phyloP scores from a whole-genome alignment of 2,888 invertebrate species.

The Drosophila phalerata region DNA sequence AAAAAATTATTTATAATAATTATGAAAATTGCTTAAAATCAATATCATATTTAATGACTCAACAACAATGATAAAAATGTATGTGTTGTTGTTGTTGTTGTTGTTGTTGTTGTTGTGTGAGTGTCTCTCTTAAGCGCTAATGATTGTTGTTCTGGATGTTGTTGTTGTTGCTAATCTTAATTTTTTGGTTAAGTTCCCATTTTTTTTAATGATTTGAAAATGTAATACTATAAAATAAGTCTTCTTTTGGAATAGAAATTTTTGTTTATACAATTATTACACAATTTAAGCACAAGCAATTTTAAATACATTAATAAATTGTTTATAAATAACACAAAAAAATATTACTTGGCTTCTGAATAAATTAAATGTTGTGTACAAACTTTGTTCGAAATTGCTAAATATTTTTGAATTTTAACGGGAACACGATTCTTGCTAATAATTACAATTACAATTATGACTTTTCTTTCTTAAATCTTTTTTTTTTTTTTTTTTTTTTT shows the following conservation, averaged over 20 bases:
- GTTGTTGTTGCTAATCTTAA: background rate
- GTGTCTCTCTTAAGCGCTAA: slow-evolving; percentile 47
- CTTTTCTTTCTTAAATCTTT: slow-evolving; percentile 6
- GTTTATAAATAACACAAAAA: background rate
- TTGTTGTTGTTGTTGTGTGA: slow-evolving; percentile 1
- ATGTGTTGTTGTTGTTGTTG: slow-evolving; percentile 2
- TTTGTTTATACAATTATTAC: background rate
- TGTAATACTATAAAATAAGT: background rate
- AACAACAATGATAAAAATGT: background rate
- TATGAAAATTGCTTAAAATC: slow-evolving; percentile 23
- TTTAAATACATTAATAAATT: background rate
- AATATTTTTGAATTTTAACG: background rate
- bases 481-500: slow-evolving; percentile 1
- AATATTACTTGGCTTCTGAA: background rate
- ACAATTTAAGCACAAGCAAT: background rate
- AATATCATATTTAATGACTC: slow-evolving; percentile 24
- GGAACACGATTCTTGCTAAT: slow-evolving; percentile 3
- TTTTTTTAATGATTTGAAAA: background rate
- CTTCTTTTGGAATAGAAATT: background rate
- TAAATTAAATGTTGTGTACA: background rate
- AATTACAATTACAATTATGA: slow-evolving; percentile 35
- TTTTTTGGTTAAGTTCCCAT: slow-evolving; percentile 2
- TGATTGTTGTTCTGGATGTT: slow-evolving; percentile 50
- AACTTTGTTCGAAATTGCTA: background rate
- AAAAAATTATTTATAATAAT: slow-evolving; percentile 3